Percentiles rank a stretch among this genome's conserved stretches.
Conservation (phyloP, 2,113 vertebrate species). For the Dasyurus viverrinus region DNA sequence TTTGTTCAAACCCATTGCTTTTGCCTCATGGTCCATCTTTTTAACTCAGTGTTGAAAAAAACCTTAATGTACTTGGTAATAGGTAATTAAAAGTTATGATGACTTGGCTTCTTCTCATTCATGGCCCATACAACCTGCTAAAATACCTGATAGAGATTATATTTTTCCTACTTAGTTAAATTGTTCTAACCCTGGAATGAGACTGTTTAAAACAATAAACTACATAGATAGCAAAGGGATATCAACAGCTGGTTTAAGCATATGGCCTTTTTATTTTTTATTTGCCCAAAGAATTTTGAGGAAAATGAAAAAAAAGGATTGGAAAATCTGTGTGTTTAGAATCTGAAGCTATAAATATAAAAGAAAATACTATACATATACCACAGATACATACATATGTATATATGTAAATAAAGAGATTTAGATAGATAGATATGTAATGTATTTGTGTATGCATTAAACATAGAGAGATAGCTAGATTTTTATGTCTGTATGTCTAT, state of each 20-base stretch:
- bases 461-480: background rate
- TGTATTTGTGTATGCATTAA: background rate
- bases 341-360: background rate
- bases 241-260: constrained; percentile 3
- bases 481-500: background rate
- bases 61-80: constrained; percentile 30
- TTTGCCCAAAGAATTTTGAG: background rate
- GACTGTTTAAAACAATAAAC: background rate
- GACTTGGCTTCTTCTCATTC: background rate
- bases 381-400: background rate
- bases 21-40: constrained; percentile 26
- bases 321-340: background rate
- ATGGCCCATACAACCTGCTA: background rate
- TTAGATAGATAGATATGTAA: too few relatives aligned
- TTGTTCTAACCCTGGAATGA: constrained; percentile 1
- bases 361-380: background rate
- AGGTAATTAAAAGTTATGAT: background rate
- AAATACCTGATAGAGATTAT: background rate
- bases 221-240: constrained; percentile 28
- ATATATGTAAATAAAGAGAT: background rate
- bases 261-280: background rate
- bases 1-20: background rate
- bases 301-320: background rate
- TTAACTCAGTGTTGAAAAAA: constrained; percentile 37
- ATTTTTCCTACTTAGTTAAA: constrained; percentile 24